A percentile compares a stretch with the other conserved stretches of the same genome.
These are phyloP conservation scores for Argyresthia goedartella DNA, from an alignment of 2,888 invertebrate species.

Conservation along the genomic window DNA sequence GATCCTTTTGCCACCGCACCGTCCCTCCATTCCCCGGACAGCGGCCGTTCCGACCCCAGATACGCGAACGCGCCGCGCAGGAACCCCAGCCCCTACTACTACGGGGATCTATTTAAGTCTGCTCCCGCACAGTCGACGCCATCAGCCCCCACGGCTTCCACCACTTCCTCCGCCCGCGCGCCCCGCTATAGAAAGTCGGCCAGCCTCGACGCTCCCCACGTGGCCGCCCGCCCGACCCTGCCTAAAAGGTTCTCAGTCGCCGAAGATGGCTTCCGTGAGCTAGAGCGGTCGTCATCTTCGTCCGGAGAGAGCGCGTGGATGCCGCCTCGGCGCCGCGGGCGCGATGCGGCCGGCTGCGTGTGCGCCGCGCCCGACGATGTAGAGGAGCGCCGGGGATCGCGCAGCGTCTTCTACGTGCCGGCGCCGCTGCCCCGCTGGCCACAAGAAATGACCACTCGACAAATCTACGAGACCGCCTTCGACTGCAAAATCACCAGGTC, in stretches of 20 bases:
- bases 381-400: slow-evolving; percentile 74
- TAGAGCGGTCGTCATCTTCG: slow-evolving; percentile 67
- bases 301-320: slow-evolving; percentile 74
- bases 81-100: slow-evolving; percentile 87
- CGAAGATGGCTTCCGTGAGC: slow-evolving; percentile 75
- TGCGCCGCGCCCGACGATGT: slow-evolving; percentile 79
- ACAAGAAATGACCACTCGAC: slow-evolving; percentile 74
- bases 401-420: slow-evolving; percentile 78
- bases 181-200: slow-evolving; percentile 79
- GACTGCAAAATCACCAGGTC: slow-evolving; percentile 89
- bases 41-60: slow-evolving; percentile 70
- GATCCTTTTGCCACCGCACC: slow-evolving; percentile 64
- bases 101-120: slow-evolving; percentile 80
- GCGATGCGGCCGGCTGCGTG: slow-evolving; percentile 78
- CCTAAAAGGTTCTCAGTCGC: slow-evolving; percentile 79
- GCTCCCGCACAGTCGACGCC: slow-evolving; percentile 57
- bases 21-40: slow-evolving; percentile 78
- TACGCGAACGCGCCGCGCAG: slow-evolving; percentile 72
- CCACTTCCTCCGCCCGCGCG: slow-evolving; percentile 52
- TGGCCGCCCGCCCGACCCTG: slow-evolving; percentile 71
- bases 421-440: slow-evolving; percentile 76
- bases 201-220: slow-evolving; percentile 81
- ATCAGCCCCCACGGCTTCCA: slow-evolving; percentile 58
- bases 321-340: slow-evolving; percentile 79
- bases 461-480: slow-evolving; percentile 91